Base-by-base conservation (phyloP, 2,888 invertebrate genomes). In the Molanna angustata region DNA sequence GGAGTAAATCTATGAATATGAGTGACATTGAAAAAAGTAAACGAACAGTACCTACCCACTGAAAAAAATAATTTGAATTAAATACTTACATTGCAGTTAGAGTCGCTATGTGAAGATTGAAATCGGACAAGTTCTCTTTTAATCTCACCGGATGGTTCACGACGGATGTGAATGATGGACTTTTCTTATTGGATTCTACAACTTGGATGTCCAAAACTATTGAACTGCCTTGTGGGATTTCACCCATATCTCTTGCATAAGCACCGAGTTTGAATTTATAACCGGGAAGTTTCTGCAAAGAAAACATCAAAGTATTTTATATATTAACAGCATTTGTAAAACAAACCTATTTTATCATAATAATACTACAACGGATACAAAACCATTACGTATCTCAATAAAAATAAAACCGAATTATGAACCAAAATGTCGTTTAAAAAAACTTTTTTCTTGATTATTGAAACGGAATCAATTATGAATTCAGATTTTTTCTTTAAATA, bases 161-260 rank as follows among this genome's bases (percentile, higher is more conserved):
- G 58, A 78, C 76, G 60, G 77, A 74, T 46, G 80, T 79, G 65
- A 93, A 90, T 41, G 81, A 79, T 27, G 90, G 93, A 60, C 86
- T 86, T 70, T 89, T 91, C 74, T 88, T 90, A 69, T 86, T 87
- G n/a, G 89, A 90, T 65, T 88, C 90, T 4, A 93, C 90, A 20
- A 95, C 89, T 59, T 83, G 82, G 60, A 96, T 90, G 61, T 87
- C 84, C 57, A 96, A 81, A 66, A 86, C 86, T 57, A 90, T 92
- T 47, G 82, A 79, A 59, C 84, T 84, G 64, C 81, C 80, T 63
- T 82, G 83, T 6, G 82, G 76, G 9, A 74, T 77, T 16, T 70
- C 70, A 1, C 92, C 92, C 68, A 83, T 82, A 70, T 94, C 93
- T 61, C 80, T 79, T n/a, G 92, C 93, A 59, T 80, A 80, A 7